phyloP scores from a whole-genome alignment of 2,888 invertebrate genomes.

The Tipula helvola region DNA sequence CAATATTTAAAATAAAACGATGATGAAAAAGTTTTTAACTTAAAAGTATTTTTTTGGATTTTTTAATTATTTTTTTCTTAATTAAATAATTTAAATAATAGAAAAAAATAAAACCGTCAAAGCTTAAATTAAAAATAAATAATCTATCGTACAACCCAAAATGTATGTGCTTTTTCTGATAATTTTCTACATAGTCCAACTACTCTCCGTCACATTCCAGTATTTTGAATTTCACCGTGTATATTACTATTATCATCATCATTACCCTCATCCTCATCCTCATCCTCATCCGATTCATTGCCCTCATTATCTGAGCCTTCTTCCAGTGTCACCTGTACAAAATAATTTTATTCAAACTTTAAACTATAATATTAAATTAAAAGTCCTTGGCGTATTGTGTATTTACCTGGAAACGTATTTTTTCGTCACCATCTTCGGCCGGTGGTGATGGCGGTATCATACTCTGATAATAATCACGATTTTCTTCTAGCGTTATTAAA shows the following conservation, averaged over 20 bases:
- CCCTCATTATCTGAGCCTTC: constrained; percentile 41
- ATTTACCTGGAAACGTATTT: constrained; percentile 56
- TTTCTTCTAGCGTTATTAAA: constrained; percentile 94
- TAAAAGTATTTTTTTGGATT: background rate
- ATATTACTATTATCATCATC: constrained; percentile 23
- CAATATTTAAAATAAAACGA: background rate
- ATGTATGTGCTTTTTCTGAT: constrained; percentile 78
- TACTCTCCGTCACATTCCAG: constrained; percentile 89
- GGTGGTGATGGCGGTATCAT: constrained; percentile 90
- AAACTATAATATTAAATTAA: background rate
- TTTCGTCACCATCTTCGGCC: constrained; percentile 50
- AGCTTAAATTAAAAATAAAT: background rate
- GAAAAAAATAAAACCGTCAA: background rate
- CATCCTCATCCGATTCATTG: constrained; percentile 49
- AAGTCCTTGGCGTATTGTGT: background rate
- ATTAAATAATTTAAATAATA: background rate
- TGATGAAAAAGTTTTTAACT: background rate
- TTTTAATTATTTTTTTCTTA: background rate
- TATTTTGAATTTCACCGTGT: constrained; percentile 42
- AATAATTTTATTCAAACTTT: constrained; percentile 11
- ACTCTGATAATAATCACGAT: constrained; percentile 92
- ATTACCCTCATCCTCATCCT: constrained; percentile 42
- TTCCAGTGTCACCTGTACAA: constrained; percentile 65
- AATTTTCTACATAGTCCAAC: constrained; percentile 81
- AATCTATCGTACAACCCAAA: constrained; percentile 71